Evolutionary conservation across 2,797 vertebrate genomes (phyloP), one percentile per base, ranked within the genome.

Genomic region (Oryzias dopingdopingensis): DNA sequence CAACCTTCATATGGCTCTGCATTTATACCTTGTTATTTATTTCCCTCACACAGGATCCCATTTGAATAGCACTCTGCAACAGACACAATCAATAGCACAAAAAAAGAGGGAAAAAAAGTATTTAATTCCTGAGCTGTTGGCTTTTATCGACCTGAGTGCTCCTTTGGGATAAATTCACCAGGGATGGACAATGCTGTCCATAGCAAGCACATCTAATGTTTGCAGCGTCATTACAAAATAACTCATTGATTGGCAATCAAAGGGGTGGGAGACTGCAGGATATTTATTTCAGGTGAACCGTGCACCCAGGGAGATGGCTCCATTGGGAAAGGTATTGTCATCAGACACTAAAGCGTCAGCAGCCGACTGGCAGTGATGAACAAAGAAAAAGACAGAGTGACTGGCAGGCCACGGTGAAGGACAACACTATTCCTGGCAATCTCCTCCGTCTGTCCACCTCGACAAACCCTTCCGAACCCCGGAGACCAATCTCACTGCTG

Each of bases 311-410:
- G 78, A 71, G 72, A 81, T 67, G 72, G 70, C 57, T 68, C 76
- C 80, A 66, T 44, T 52, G 64, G 65, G 57, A 83, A 72, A 54
- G 64, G 64, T 67, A 49, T 45, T 70, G 80, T 72, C 75, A 73
- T 78, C 58, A 65, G 81, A 79, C 59, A 45, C 59, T 67, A 29
- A 37, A 37, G 68, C 49, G 70, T 89, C 87, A 85, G 84, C 85
- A 79, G 54, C 65, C 69, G 42, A 13, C 54, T 83, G 87, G 89
- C 87, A 85, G 82, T 89, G 90, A 91, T 63, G 72, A 82, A 85
- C 60, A 73, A 81, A 76, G 79, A 75, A 82, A 81, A 84, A 79
- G 87, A 88, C 84, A 75, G 70, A 40, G 24, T 88, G 91, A 91
- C 84, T 91, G 90, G 82, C 90, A 87, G 81, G 70, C 60, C 57